Evolutionary conservation across 1,140 invertebrate genomes (phyloP).

Genomic region (Musca domestica): DNA sequence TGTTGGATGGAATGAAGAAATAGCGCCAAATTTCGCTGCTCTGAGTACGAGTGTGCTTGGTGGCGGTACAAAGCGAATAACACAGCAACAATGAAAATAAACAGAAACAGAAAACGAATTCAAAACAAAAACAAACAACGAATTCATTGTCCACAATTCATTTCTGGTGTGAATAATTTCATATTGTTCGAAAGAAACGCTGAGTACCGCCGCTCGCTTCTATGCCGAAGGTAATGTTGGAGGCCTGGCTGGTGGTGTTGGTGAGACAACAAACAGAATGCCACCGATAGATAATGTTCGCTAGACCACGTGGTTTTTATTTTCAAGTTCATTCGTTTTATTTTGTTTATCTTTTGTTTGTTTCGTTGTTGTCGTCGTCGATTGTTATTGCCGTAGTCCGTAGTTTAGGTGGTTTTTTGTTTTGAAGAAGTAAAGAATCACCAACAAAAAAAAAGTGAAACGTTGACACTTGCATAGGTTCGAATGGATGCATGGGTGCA

Average conservation of each 20-base stretch:
- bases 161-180: background rate
- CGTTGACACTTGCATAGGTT: too few relatives aligned
- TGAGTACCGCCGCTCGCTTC: too few relatives aligned
- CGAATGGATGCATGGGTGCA: too few relatives aligned
- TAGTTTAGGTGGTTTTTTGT: too few relatives aligned
- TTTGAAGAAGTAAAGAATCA: too few relatives aligned
- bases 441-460: too few relatives aligned
- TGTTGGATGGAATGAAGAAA: background rate
- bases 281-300: background rate
- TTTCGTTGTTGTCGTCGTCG: too few relatives aligned
- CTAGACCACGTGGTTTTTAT: slow-evolving; percentile 15
- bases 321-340: slow-evolving; percentile 16
- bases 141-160: slow-evolving; percentile 12
- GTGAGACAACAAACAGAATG: background rate
- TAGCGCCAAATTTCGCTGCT: slow-evolving; percentile 4
- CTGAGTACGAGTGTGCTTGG: too few relatives aligned
- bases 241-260: too few relatives aligned
- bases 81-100: background rate
- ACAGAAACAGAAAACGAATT: background rate
- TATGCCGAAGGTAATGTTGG: too few relatives aligned
- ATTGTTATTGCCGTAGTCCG: too few relatives aligned
- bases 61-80: background rate
- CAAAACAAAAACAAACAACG: background rate
- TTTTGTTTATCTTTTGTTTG: background rate
- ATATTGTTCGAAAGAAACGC: too few relatives aligned